Evolutionary conservation across 2,888 invertebrate genomes (phyloP), one percentile per base, ranked within the genome.

Genomic region (Callyntrura guangdongensis): DNA sequence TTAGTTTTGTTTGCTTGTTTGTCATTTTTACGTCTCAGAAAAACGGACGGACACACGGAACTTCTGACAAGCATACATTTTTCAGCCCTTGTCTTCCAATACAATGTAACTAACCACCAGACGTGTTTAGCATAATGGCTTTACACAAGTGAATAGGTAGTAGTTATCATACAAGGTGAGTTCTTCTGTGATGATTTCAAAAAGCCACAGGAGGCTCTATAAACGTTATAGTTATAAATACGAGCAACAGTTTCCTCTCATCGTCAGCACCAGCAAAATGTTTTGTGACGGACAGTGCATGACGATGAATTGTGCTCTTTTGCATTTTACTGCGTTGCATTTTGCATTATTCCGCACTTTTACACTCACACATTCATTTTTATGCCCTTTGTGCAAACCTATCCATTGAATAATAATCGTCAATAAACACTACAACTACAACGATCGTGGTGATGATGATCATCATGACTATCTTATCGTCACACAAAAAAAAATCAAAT

Each of bases 121-220:
- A 36, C 36, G 6, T 36, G 36, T 36, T 36, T 36, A 36, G 6
- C 36, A 36, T 36, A 36, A 36, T 36, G 36, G 6, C 36, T 4
- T 2, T 6, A 2, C 36, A 36, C 3, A 36, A 36, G 6, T 36
- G 36, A 36, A 36, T 36, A 36, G 36, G 36, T 36, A 4, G 36
- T 36, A 36, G 36, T 6, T 36, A 36, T 36, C 36, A 36, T 36
- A 36, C 36, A 6, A 36, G 36, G 36, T 36, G 36, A 36, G 64
- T 12, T 36, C 6, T 12, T 36, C 6, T 61, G 22, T 20, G 64
- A 12, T 64, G 64, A 79, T 64, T 86, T 87, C 11, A 79, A 87
- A 86, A 88, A 69, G 82, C 81, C 69, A 83, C 59, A 88, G 88
- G 83, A 88, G 88, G 72, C 83, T 49, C 69, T 11, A 27, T n/a